These are phyloP conservation scores for Circaetus cinerascens DNA, from an alignment of 2,113 vertebrate genomes.

Conservation along the genomic window DNA sequence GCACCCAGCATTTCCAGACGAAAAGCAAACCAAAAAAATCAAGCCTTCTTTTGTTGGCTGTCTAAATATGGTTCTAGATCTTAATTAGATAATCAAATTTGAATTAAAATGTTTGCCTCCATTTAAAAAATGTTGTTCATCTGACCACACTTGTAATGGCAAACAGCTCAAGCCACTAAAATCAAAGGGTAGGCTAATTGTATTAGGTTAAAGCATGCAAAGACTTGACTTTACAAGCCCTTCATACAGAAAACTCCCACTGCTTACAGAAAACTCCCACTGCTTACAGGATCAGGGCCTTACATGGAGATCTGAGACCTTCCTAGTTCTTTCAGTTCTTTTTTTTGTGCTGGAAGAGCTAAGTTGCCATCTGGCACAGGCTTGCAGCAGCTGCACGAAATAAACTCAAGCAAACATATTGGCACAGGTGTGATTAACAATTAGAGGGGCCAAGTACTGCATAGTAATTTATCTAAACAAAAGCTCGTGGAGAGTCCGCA, in stretches of 20 bases:
- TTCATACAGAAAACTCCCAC: background rate
- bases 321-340: background rate
- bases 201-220: background rate
- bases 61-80: background rate
- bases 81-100: conserved; percentile 13
- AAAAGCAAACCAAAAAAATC: background rate
- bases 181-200: background rate
- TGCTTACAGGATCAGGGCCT: background rate
- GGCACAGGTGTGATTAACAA: background rate
- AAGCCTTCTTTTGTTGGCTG: background rate
- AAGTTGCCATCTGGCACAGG: conserved; percentile 1
- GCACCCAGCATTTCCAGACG: background rate
- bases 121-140: background rate
- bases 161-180: background rate
- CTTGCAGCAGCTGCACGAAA: conserved; percentile 7
- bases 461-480: background rate
- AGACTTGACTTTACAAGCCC: background rate
- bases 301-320: background rate
- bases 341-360: background rate
- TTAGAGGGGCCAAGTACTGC: background rate
- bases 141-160: background rate
- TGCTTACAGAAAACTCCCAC: background rate
- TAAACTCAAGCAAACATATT: background rate
- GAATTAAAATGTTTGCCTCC: background rate
- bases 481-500: rapidly evolving